A percentile compares a stretch with the other conserved stretches of the same genome.
These are phyloP conservation scores for Trichopria drosophilae DNA, from an alignment of 2,888 invertebrate species.

Conservation along the genomic window DNA sequence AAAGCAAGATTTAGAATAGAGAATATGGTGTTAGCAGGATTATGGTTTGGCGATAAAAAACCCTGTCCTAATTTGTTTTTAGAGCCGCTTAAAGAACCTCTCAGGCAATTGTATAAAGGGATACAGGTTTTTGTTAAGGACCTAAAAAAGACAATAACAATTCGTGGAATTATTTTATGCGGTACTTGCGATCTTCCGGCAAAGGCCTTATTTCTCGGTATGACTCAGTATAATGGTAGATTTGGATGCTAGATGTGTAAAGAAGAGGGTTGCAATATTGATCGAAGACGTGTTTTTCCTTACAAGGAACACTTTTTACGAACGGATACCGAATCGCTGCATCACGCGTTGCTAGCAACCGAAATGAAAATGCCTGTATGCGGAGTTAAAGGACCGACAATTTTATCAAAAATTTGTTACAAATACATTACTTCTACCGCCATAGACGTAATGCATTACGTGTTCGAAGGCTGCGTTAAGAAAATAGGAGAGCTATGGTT, in stretches of 20 bases:
- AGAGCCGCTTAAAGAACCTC: constrained; percentile 2
- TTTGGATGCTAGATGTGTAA: constrained; percentile 28
- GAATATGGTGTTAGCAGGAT: constrained; percentile 25
- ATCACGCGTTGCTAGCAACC: constrained; percentile 21
- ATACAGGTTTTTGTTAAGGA: constrained; percentile 2
- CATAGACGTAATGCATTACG: constrained; percentile 28
- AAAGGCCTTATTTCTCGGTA: constrained; percentile 28
- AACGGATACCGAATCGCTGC: constrained; percentile 16
- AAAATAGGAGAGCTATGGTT: constrained; percentile 23
- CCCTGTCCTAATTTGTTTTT: constrained; percentile 12
- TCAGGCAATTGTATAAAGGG: constrained; percentile 10
- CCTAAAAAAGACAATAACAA: not conserved
- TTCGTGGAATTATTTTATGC: constrained; percentile 26
- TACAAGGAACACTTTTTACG: constrained; percentile 16
- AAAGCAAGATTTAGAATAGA: constrained; percentile 22
- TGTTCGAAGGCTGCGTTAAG: constrained; percentile 22
- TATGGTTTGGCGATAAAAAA: constrained; percentile 28
- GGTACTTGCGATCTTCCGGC: constrained; percentile 28
- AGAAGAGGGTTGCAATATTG: constrained; percentile 12
- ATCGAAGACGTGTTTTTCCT: constrained; percentile 20
- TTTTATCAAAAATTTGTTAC: constrained; percentile 22
- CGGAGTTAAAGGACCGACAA: constrained; percentile 22
- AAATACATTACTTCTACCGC: constrained; percentile 16
- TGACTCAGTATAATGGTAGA: constrained; percentile 30
- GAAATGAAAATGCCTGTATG: constrained; percentile 14